phyloP scores from a whole-genome alignment of 2,113 vertebrate species.

The Eonycteris spelaea region DNA sequence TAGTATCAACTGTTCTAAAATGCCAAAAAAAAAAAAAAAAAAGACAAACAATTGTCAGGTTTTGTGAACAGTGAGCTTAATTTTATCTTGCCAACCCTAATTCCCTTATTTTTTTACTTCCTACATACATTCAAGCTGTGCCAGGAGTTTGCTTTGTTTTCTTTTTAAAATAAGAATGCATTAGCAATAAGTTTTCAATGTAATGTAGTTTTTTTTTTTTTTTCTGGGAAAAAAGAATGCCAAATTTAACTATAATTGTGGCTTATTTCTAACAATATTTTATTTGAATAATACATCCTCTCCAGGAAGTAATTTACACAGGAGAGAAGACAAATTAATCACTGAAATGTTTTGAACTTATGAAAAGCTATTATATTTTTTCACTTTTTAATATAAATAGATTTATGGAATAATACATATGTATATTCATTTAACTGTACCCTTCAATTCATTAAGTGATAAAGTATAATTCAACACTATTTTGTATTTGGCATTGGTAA shows the following conservation, averaged over 20 bases:
- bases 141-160: not conserved
- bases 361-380: not conserved
- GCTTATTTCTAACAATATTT: not conserved
- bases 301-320: not conserved
- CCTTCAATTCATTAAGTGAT: not conserved
- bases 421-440: not conserved
- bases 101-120: not conserved
- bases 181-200: not conserved
- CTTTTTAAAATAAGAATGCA: not conserved
- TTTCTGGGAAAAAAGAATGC: not conserved
- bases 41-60: slow-evolving; percentile 9
- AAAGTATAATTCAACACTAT: not conserved
- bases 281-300: not conserved
- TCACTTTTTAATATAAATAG: not conserved
- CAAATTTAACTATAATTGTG: not conserved
- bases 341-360: not conserved
- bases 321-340: not conserved
- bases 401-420: not conserved
- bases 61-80: not conserved
- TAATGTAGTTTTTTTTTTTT: not conserved
- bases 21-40: slow-evolving; percentile 23
- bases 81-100: not conserved
- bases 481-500: not conserved
- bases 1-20: not conserved
- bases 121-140: not conserved